Conservation (phyloP, 2,888 invertebrate species). For the Platerodrilus igneus region DNA sequence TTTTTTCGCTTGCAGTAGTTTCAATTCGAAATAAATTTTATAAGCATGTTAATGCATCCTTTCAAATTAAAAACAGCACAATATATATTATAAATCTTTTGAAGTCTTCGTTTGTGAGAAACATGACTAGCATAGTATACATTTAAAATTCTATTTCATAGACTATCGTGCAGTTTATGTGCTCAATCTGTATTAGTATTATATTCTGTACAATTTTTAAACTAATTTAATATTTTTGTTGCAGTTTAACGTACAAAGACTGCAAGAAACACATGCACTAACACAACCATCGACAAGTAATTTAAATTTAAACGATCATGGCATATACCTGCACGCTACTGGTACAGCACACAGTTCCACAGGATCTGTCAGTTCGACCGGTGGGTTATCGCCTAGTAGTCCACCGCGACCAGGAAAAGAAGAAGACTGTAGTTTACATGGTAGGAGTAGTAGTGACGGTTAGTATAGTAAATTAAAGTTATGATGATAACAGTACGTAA, state of each 20-base stretch:
- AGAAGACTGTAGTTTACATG: conserved; percentile 59
- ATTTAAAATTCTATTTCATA: no score
- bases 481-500: no score
- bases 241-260: conserved; percentile 50
- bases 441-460: conserved; percentile 60
- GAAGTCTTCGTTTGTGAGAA: no score
- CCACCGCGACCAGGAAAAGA: conserved; percentile 57
- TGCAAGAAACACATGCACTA: conserved; percentile 46
- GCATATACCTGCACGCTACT: conserved; percentile 42
- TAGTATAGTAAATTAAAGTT: no score
- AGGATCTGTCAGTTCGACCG: conserved; percentile 48
- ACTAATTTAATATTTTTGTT: conserved; percentile 27
- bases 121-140: no score
- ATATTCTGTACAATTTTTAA: neutral
- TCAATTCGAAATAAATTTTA: no score
- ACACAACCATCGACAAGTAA: conserved; percentile 38
- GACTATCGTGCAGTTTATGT: no score
- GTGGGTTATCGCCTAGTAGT: conserved; percentile 46
- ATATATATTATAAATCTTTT: no score
- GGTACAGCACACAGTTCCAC: conserved; percentile 46
- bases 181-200: no score
- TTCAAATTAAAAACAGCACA: no score
- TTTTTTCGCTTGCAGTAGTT: no score
- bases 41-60: no score
- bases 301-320: conserved; percentile 39